Evolutionary conservation across 2,113 vertebrate species (phyloP).

Genomic region (Pongo abelii): DNA sequence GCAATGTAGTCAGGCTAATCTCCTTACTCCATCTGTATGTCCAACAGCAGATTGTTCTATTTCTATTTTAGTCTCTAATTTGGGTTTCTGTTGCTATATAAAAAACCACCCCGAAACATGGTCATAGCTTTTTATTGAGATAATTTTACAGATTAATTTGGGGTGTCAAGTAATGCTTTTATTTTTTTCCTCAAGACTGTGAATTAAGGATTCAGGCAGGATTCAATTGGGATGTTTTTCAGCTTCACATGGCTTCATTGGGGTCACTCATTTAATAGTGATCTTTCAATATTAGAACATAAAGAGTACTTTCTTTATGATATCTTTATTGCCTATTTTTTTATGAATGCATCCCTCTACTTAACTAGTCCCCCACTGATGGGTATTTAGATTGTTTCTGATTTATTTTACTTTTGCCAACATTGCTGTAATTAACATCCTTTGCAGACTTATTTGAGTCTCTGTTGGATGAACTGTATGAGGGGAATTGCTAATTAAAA

Average conservation of each 20-base stretch:
- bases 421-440: not conserved
- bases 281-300: not conserved
- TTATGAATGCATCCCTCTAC: not conserved
- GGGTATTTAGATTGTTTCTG: not conserved
- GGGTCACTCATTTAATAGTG: not conserved
- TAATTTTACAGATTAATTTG: too few relatives aligned
- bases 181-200: not conserved
- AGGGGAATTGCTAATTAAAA: not conserved
- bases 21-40: not conserved
- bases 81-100: not conserved
- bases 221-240: not conserved
- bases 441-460: not conserved
- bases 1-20: not conserved
- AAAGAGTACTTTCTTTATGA: not conserved
- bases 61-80: not conserved
- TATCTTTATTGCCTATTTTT: not conserved
- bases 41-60: not conserved
- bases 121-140: not conserved
- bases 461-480: not conserved
- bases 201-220: not conserved
- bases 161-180: not conserved
- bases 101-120: not conserved
- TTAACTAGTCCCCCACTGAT: not conserved
- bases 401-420: not conserved
- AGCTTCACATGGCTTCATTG: not conserved